Conservation (phyloP, 2,113 vertebrate genomes). For the Aleadryas rufinucha region DNA sequence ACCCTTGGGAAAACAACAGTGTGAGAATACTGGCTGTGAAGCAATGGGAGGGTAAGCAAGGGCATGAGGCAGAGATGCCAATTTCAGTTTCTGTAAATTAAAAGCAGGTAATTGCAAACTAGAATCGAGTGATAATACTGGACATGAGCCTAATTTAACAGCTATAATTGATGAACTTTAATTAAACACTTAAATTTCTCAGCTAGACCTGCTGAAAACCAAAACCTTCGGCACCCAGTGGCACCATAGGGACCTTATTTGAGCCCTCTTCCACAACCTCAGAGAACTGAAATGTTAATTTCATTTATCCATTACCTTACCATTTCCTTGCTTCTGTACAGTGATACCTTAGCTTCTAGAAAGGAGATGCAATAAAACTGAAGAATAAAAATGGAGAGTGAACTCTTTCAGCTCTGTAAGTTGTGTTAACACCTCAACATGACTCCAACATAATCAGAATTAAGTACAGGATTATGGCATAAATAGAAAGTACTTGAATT, state of each 20-base stretch:
- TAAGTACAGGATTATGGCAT: not conserved
- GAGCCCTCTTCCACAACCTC: not conserved
- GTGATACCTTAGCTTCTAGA: not conserved
- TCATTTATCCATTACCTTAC: not conserved
- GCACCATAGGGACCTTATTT: not conserved
- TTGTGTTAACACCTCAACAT: not conserved
- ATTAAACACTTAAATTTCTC: not conserved
- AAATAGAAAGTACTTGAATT: not conserved
- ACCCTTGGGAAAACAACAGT: not conserved
- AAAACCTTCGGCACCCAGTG: not conserved
- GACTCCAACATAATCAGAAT: not conserved
- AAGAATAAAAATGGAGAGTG: not conserved
- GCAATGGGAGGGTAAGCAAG: not conserved
- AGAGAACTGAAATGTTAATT: not conserved
- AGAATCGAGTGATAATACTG: not conserved
- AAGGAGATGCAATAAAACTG: not conserved
- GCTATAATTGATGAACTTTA: not conserved
- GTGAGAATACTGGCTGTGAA: not conserved
- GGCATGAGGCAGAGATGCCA: not conserved
- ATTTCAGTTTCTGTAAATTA: conserved; percentile 16
- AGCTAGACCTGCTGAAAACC: not conserved
- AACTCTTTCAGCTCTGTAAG: not conserved
- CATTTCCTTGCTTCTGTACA: not conserved
- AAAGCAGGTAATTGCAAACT: conserved; percentile 1
- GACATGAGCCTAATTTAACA: not conserved